Conservation (phyloP, 2,888 invertebrate genomes). For the Polietes domitor region DNA sequence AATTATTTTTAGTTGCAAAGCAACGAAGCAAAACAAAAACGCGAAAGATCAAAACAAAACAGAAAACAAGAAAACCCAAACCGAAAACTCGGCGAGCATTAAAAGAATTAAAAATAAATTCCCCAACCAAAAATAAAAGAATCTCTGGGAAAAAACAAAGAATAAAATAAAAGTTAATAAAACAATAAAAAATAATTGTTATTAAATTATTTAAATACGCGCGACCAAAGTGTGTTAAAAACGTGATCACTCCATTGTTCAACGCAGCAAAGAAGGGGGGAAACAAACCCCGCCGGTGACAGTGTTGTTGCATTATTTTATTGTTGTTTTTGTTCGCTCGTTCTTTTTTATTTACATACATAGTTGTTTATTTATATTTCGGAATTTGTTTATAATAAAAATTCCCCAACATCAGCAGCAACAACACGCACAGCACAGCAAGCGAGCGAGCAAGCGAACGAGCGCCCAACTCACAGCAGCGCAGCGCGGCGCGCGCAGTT, state of each 20-base stretch:
- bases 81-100: background rate
- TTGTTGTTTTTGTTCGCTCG: background rate
- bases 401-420: conserved; percentile 23
- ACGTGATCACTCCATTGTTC: conserved; percentile 23
- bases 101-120: conserved; percentile 12
- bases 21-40: conserved; percentile 16
- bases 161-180: background rate
- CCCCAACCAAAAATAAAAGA: background rate
- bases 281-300: background rate
- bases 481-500: background rate
- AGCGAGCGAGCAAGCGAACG: background rate
- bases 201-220: background rate
- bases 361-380: conserved; percentile 25
- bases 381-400: conserved; percentile 45
- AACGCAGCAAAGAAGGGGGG: background rate
- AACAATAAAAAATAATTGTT: background rate
- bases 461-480: no score
- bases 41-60: conserved; percentile 19
- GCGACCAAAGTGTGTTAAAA: conserved; percentile 24
- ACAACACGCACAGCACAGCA: background rate
- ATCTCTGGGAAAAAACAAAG: background rate
- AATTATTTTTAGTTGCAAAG: conserved; percentile 34
- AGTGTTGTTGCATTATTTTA: background rate
- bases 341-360: conserved; percentile 23
- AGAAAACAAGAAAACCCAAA: background rate